Percentiles rank a stretch among this genome's conserved stretches.
Evolutionary conservation across 2,888 invertebrate genomes (phyloP).

Genomic region (Andricus curvator): DNA sequence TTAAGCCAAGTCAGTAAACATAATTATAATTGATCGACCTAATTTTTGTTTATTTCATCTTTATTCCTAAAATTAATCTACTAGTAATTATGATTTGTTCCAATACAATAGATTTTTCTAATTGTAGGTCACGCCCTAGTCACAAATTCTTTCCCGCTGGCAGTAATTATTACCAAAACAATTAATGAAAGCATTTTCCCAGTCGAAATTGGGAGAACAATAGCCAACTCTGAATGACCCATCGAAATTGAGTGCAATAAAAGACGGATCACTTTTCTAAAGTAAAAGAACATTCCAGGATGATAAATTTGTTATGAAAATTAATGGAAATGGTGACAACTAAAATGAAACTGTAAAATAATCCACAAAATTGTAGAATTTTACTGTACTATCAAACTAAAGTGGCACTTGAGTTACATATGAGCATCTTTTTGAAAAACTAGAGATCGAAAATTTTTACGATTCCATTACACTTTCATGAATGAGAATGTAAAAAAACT

Average conservation of each 20-base stretch:
- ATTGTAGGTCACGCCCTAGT: background rate
- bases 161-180: background rate
- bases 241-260: background rate
- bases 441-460: too few relatives aligned
- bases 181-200: background rate
- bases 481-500: too few relatives aligned
- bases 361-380: too few relatives aligned
- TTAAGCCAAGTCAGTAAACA: background rate
- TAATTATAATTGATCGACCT: background rate
- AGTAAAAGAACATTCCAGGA: background rate
- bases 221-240: background rate
- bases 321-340: too few relatives aligned
- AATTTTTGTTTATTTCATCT: background rate
- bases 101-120: background rate
- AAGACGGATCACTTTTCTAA: background rate
- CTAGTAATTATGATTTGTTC: background rate
- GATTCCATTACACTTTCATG: too few relatives aligned
- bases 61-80: background rate
- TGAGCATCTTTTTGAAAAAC: too few relatives aligned
- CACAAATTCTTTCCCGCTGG: conserved; percentile 1
- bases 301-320: background rate
- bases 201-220: background rate
- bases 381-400: too few relatives aligned
- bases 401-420: too few relatives aligned
- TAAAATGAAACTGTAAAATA: too few relatives aligned